Conservation (phyloP, 35 echinoderm and acorn worm species). For the Stichopus chloronotus region DNA sequence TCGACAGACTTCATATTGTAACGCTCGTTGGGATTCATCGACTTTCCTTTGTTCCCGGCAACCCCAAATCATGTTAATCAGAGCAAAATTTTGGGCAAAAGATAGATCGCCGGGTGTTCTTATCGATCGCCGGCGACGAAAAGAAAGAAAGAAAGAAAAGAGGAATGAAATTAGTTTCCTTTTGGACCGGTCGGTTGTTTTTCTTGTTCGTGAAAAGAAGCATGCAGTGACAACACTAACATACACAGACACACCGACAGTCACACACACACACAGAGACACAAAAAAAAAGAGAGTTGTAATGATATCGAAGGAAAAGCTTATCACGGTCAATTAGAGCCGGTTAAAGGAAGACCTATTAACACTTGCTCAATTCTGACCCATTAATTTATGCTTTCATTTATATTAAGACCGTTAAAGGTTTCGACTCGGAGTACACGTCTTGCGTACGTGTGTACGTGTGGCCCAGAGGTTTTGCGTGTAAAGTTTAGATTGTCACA, state of each 20-base stretch:
- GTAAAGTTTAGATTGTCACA: not conserved
- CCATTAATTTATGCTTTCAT: constrained; percentile 2
- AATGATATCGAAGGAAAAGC: not conserved
- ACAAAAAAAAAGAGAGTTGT: no score
- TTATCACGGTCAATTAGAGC: not conserved
- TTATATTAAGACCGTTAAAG: not conserved
- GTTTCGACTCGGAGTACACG: not conserved
- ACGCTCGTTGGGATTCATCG: not conserved
- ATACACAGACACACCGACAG: no score
- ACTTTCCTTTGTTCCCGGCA: not conserved
- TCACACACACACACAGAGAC: no score
- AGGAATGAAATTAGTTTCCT: not conserved
- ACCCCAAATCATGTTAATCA: constrained; percentile 8
- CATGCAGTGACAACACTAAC: not conserved
- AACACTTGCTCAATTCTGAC: not conserved
- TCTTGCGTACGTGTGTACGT: not conserved
- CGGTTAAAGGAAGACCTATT: not conserved
- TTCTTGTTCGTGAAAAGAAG: no score
- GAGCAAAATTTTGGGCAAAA: not conserved
- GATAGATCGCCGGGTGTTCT: not conserved
- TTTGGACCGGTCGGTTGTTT: not conserved
- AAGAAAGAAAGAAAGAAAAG: no score
- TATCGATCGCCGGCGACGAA: not conserved
- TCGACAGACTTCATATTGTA: no score
- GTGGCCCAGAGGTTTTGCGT: not conserved